These are phyloP conservation scores for Aleadryas rufinucha DNA, from an alignment of 2,113 vertebrate genomes.

Conservation along the genomic window DNA sequence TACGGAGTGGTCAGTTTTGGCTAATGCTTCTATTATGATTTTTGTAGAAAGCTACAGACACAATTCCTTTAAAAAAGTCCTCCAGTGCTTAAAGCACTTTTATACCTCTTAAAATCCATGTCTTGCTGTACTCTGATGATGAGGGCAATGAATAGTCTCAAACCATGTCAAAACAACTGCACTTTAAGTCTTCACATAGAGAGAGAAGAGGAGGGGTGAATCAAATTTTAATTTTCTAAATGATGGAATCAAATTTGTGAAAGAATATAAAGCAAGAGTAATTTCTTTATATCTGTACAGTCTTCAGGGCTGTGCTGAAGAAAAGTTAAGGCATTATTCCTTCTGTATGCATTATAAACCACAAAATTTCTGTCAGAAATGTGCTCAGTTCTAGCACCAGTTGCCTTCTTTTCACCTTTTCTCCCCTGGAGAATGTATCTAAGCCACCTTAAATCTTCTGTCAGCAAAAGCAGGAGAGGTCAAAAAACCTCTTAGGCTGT, in stretches of 20 bases:
- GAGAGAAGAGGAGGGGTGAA: not conserved
- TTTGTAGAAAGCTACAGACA: not conserved
- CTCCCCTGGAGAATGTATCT: not conserved
- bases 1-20: not conserved
- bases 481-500: not conserved
- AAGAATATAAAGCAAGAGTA: not conserved
- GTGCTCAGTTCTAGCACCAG: not conserved
- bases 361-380: not conserved
- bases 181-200: not conserved
- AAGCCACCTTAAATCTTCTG: not conserved
- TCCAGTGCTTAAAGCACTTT: not conserved
- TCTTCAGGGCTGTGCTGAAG: not conserved
- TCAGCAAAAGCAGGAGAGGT: not conserved
- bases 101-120: not conserved
- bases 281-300: not conserved
- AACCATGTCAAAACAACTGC: not conserved
- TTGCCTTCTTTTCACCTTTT: not conserved
- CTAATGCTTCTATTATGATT: not conserved
- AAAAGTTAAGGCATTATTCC: not conserved
- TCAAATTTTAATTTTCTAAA: not conserved
- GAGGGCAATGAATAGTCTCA: not conserved
- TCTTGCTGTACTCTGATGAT: not conserved
- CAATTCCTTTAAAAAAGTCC: not conserved
- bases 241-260: not conserved
- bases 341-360: not conserved